Conservation (phyloP, 2,888 invertebrate genomes). For the Steinernema carpocapsae region DNA sequence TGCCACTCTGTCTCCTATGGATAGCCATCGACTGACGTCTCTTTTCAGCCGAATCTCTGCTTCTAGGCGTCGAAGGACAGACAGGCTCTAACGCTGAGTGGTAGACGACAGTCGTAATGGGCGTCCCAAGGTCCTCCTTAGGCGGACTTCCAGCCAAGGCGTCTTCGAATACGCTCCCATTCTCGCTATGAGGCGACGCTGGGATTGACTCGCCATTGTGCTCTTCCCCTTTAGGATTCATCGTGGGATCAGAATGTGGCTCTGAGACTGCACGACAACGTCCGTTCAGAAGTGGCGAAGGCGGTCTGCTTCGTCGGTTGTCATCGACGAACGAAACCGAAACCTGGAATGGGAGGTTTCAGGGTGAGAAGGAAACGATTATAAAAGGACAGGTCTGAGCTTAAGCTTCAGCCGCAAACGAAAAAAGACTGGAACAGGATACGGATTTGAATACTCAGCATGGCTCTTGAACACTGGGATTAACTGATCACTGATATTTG, state of each 20-base stretch:
- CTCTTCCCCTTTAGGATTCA: background rate
- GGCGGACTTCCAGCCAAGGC: background rate
- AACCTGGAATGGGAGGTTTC: background rate
- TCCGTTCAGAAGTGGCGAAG: slow-evolving; percentile 18
- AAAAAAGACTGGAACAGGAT: background rate
- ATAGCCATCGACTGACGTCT: slow-evolving; percentile 7
- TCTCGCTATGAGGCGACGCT: background rate
- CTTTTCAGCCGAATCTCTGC: background rate
- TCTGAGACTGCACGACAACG: slow-evolving; percentile 13
- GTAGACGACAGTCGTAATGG: slow-evolving; percentile 7
- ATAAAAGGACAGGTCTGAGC: background rate
- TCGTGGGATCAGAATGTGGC: background rate
- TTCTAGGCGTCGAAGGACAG: background rate
- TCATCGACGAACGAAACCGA: slow-evolving; percentile 24
- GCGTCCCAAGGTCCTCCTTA: background rate
- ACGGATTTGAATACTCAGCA: background rate
- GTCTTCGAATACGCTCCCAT: slow-evolving; percentile 18
- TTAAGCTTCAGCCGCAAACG: background rate
- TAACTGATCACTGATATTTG: too few relatives aligned
- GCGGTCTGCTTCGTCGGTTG: background rate
- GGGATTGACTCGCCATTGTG: background rate
- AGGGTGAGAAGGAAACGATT: background rate
- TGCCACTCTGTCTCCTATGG: background rate
- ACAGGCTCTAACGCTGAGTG: background rate
- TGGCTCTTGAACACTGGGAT: too few relatives aligned